These are phyloP conservation scores for Maniola jurtina DNA, from an alignment of 1,140 invertebrate species.

Conservation along the genomic window DNA sequence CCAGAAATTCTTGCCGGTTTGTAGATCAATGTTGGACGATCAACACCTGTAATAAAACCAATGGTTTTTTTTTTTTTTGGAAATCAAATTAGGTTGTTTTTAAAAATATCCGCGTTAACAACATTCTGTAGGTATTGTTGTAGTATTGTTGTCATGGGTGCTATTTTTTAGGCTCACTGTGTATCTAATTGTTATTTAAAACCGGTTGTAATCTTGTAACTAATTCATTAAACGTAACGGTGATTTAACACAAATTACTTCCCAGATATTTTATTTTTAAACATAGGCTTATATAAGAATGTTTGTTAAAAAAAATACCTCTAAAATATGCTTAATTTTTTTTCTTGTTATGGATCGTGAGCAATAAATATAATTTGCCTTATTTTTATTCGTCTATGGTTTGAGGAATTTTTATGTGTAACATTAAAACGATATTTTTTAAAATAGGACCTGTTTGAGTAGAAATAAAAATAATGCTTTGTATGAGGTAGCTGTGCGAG, in stretches of 20 bases:
- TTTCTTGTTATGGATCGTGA: background rate
- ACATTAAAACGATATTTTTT: too few species aligned
- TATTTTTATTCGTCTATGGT: too few species aligned
- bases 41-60: too few species aligned
- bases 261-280: slow-evolving; percentile 9
- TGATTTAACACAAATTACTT: slow-evolving; percentile 21
- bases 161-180: background rate
- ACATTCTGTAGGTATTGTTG: background rate
- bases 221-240: slow-evolving; percentile 18
- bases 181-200: slow-evolving; percentile 10
- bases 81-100: background rate
- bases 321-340: background rate
- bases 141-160: background rate
- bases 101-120: background rate
- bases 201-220: slow-evolving; percentile 10
- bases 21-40: too few species aligned
- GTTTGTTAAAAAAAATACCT: background rate
- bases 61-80: too few species aligned
- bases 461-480: too few species aligned
- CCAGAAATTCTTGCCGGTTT: too few species aligned
- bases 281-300: background rate
- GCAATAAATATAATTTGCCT: background rate
- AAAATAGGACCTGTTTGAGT: too few species aligned
- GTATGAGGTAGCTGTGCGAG: too few species aligned
- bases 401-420: too few species aligned